Evolutionary conservation across 2,888 invertebrate genomes (phyloP).

Genomic region (Lamellibrachia satsuma): DNA sequence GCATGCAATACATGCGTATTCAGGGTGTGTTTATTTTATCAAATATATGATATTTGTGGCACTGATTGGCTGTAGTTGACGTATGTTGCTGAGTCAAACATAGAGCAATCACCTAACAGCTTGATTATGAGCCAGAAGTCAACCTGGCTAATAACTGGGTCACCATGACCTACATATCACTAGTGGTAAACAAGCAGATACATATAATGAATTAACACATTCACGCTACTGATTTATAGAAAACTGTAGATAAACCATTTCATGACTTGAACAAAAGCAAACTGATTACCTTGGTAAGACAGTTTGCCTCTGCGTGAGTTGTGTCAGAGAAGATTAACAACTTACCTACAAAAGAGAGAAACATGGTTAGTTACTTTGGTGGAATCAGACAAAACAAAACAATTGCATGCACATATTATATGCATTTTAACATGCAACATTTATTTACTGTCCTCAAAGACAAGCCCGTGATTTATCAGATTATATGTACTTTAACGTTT

Average conservation of each 20-base stretch:
- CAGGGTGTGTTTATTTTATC: not conserved
- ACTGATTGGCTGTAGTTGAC: not conserved
- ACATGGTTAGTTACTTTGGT: not conserved
- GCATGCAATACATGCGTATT: not conserved
- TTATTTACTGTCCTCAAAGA: too few species aligned
- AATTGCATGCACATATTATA: not conserved
- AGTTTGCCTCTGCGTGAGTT: not conserved
- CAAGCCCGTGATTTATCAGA: too few species aligned
- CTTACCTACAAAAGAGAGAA: slow-evolving; percentile 8
- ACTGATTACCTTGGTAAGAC: not conserved
- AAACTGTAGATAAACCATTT: too few species aligned
- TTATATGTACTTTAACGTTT: not conserved
- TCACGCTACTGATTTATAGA: not conserved
- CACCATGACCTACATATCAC: not conserved
- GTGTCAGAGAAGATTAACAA: not conserved
- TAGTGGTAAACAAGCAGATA: not conserved
- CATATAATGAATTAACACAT: too few species aligned
- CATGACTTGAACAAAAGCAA: not conserved
- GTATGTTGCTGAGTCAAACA: not conserved
- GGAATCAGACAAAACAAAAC: not conserved
- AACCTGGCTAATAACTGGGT: not conserved
- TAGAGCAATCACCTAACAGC: not conserved
- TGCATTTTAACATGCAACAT: not conserved
- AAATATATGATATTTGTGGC: not conserved
- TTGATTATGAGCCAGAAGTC: not conserved